These are phyloP conservation scores for Peromyscus polionotus DNA, from an alignment of 2,113 vertebrate species.

Conservation along the genomic window DNA sequence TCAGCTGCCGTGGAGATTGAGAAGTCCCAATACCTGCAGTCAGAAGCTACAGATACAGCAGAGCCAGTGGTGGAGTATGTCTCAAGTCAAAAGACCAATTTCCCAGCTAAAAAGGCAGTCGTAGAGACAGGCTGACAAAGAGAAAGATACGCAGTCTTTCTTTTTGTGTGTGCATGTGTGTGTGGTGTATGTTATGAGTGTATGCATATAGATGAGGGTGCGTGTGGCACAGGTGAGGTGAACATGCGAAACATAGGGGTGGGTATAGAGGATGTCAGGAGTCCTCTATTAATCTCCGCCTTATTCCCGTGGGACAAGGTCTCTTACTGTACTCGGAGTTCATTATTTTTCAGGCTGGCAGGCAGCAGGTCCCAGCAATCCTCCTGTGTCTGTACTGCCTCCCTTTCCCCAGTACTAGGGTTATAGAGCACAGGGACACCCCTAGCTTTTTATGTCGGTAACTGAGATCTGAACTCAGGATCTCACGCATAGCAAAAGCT, in stretches of 20 bases:
- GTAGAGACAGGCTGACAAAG: too few relatives aligned
- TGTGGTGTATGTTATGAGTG: neutral
- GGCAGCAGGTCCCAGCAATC: neutral
- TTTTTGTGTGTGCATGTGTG: neutral
- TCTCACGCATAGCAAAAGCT: neutral
- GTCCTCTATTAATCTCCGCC: neutral
- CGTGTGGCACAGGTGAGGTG: neutral
- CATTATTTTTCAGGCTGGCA: neutral
- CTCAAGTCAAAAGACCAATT: neutral
- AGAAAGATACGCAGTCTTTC: neutral
- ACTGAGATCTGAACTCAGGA: neutral
- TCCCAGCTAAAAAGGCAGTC: neutral
- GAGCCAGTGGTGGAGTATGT: neutral
- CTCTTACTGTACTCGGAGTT: neutral
- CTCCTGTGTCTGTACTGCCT: neutral
- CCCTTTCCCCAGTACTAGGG: neutral
- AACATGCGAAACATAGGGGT: neutral
- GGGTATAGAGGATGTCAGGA: neutral
- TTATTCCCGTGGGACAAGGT: neutral
- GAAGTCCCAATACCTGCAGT: neutral
- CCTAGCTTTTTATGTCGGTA: neutral
- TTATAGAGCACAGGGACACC: neutral
- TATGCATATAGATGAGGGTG: neutral
- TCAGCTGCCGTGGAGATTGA: neutral
- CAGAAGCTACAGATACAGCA: too few relatives aligned